Evolutionary conservation across 2,797 vertebrate genomes (phyloP), one percentile per base, ranked within the genome.

Genomic region (Okamejei kenojei): DNA sequence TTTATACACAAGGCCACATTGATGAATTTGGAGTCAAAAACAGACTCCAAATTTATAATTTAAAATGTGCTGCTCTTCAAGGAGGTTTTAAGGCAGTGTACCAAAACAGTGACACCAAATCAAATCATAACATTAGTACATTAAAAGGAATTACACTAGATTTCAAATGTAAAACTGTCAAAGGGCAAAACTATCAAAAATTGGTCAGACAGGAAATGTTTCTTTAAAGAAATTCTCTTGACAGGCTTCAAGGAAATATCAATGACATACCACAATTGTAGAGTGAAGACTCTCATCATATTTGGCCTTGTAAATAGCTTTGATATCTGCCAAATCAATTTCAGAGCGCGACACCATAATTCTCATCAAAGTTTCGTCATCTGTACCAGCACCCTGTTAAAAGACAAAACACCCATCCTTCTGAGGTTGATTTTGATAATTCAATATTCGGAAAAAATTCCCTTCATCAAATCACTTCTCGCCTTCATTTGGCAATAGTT

Each of bases 301-400:
- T 8, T 35, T 71, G 1, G 23, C 23, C 11, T 58, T 45, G 63
- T 38, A 93, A 38, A 15, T 0, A 45, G 23, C 86, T 63, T 90
- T 86, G 26, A 93, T 93, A n/a, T 93, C 7, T 38, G 63, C 35
- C 86, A 93, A 0, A 86, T 93, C 93, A 29, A 91, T 19, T 19
- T 93, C 93, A 35, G 61, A 45, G 17, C 93, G 81, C n/a, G 93
- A 93, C 23, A 93, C 93, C 86, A 93, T 76, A 38, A 93, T 23
- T 29, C 93, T 73, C 1, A 93, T 58, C 23, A 93, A 74, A 19
- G 86, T 93, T 15, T n/a, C 4, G 17, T 93, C 93, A 90, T 93
- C 93, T 58, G 93, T 93, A 8, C 93, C 93, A 84, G 94, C 94
- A 80, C 96, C 96, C 96, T 96, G 93, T 0, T 74, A 17, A 13